These are phyloP conservation scores for Lethenteron camtschaticum DNA, from an alignment of 2,113 vertebrate species.

Conservation along the genomic window DNA sequence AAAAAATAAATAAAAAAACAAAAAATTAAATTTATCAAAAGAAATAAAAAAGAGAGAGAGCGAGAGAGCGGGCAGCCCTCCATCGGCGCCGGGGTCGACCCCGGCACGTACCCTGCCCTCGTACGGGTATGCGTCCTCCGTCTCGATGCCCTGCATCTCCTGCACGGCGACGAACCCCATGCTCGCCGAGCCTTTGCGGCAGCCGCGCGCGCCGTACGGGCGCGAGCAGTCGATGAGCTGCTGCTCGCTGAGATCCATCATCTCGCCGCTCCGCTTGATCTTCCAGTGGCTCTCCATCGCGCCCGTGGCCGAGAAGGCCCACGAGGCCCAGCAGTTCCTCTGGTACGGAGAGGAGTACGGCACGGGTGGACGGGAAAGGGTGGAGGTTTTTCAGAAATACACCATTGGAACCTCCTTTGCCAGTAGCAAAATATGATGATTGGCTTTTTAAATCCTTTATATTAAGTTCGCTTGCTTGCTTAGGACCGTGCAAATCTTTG, in stretches of 20 bases:
- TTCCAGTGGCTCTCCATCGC: slow-evolving; percentile 17
- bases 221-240: slow-evolving; percentile 19
- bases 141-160: slow-evolving; percentile 12
- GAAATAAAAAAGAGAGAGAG: too few relatives aligned
- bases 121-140: slow-evolving; percentile 8
- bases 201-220: slow-evolving; percentile 11
- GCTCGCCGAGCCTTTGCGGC: background rate
- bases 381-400: too few relatives aligned
- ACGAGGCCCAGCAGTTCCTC: slow-evolving; percentile 16
- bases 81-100: too few relatives aligned
- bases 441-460: too few relatives aligned
- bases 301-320: slow-evolving; percentile 18
- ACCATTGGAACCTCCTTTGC: too few relatives aligned
- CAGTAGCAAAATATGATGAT: too few relatives aligned
- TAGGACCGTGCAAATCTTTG: too few relatives aligned
- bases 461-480: too few relatives aligned
- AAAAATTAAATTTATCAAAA: too few relatives aligned
- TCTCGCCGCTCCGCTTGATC: background rate
- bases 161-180: slow-evolving; percentile 13
- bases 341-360: background rate
- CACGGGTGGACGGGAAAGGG: too few relatives aligned
- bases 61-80: too few relatives aligned
- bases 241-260: slow-evolving; percentile 17
- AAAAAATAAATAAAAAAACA: too few relatives aligned
- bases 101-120: background rate